Conservation (phyloP, 1,140 invertebrate genomes). For the Lineus longissimus region DNA sequence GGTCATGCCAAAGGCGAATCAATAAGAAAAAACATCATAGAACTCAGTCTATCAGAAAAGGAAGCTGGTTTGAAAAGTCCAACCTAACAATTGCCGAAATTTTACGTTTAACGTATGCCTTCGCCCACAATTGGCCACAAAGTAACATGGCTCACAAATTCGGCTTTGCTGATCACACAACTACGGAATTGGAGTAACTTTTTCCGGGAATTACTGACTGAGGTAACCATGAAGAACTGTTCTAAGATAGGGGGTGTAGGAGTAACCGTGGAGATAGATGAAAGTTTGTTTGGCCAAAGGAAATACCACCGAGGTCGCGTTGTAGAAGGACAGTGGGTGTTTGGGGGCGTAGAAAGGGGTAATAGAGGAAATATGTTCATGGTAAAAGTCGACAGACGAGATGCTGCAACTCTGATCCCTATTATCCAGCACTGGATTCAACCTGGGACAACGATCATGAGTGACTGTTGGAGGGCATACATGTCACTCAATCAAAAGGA, state of each 20-base stretch:
- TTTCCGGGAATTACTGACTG: constrained; percentile 7
- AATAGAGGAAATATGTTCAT: constrained; percentile 6
- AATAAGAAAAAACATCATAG: background rate
- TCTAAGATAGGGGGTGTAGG: constrained; percentile 10
- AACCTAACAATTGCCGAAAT: constrained; percentile 2
- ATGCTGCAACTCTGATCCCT: constrained; percentile 11
- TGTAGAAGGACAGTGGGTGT: constrained; percentile 21
- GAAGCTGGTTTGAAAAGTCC: background rate
- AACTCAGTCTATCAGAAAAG: background rate
- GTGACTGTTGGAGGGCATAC: constrained; percentile 20
- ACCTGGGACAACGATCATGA: constrained; percentile 17
- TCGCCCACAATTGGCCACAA: constrained; percentile 8
- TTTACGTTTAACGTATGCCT: constrained; percentile 10
- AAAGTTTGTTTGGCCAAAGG: constrained; percentile 20
- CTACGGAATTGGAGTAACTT: constrained; percentile 17
- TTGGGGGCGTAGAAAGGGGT: constrained; percentile 20
- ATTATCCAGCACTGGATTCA: constrained; percentile 17
- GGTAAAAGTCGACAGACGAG: constrained; percentile 14
- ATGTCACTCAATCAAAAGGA: constrained; percentile 7
- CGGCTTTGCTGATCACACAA: constrained; percentile 4
- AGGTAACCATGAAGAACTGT: background rate
- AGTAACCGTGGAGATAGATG: constrained; percentile 17
- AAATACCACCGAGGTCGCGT: constrained; percentile 22
- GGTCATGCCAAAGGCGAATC: background rate
- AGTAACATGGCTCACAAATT: constrained; percentile 3